Evolutionary conservation across 2,888 invertebrate genomes (phyloP), one percentile per base, ranked within the genome.

Genomic region (Peribatodes rhomboidaria): DNA sequence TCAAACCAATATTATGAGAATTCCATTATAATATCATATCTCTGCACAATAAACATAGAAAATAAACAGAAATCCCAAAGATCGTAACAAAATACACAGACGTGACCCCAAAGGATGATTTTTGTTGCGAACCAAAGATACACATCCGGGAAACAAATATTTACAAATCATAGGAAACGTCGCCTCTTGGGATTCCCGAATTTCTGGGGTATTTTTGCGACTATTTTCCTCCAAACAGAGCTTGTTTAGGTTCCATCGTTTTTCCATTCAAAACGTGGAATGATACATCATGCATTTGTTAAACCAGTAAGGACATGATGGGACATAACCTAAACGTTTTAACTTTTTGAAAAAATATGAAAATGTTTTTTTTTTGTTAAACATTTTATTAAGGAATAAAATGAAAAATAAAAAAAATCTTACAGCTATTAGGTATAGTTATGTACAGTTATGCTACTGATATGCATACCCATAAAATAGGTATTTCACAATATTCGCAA

Each of bases 111-210:
- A 57, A 53, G 37, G 49, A 64, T 59, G 53, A 57, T 59, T 49
- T 44, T 47, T 35, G 53, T 57, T 52, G 46, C 56, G 42, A 20
- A 18, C 3, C 39, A 46, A 59, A 54, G 41, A 55, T 56, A 55
- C 59, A 46, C 42, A 62, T 56, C 20, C 13, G 35, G 57, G 41
- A 49, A 56, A 27, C 56, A 61, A 65, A 60, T 61, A 60, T 61
- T 61, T 54, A 57, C 65, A 65, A 65, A 65, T 65, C 65, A 65
- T 65, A 65, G 42, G 31, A 52, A 49, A 57, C 9, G 35, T 54
- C 49, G 37, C 44, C 65, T 53, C 39, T n/a, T 46, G 60, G 65
- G 59, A 65, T 22, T 55, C 46, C 55, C 37, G 14, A 65, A 44
- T 56, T 41, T 56, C 60, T 64, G 33, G n/a, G 42, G 49, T 52